Percentiles rank a stretch among this genome's conserved stretches.
Conservation (phyloP, 2,797 vertebrate species). For the Artibeus jamaicensis region DNA sequence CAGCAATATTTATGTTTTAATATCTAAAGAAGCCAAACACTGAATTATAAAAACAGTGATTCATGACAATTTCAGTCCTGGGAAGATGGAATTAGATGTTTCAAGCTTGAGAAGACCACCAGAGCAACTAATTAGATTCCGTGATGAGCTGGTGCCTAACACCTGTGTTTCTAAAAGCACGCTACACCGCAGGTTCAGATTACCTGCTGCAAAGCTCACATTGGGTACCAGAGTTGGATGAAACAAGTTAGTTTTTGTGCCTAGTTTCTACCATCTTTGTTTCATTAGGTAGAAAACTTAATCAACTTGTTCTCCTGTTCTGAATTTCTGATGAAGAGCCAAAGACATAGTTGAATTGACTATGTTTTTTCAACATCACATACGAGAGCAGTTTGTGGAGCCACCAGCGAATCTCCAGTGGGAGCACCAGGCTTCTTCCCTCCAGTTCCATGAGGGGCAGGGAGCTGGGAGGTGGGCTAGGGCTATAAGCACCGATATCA, state of each 20-base stretch:
- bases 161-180: not conserved
- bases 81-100: not conserved
- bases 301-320: not conserved
- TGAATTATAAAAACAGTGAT: not conserved
- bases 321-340: not conserved
- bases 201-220: not conserved
- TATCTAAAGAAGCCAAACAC: conserved; percentile 5
- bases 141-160: not conserved
- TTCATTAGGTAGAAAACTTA: not conserved
- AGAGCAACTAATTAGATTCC: not conserved
- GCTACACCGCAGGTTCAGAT: not conserved
- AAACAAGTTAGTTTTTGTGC: not conserved
- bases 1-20: conserved; percentile 2
- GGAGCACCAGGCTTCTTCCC: not conserved
- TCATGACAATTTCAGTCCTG: not conserved
- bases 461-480: not conserved
- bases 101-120: not conserved
- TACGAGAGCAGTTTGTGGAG: not conserved
- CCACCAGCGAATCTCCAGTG: not conserved
- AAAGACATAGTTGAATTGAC: not conserved
- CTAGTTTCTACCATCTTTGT: not conserved
- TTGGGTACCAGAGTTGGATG: not conserved
- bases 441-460: not conserved
- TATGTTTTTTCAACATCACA: not conserved
- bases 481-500: not conserved